phyloP scores from a whole-genome alignment of 2,888 invertebrate genomes.

The Conops quadrifasciatus region DNA sequence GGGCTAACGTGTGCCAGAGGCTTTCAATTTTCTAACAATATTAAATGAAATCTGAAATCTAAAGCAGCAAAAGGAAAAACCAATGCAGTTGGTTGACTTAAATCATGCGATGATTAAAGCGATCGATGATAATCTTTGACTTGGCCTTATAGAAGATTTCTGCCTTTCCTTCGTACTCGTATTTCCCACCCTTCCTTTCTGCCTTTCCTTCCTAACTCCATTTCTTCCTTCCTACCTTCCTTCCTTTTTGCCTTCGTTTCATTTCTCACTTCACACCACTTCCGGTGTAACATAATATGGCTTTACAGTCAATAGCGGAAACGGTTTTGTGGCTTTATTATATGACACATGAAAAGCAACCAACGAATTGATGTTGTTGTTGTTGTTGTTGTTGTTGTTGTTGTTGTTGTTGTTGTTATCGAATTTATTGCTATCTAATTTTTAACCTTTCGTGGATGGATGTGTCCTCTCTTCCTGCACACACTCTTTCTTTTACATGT shows the following conservation, averaged over 20 bases:
- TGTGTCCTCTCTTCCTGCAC: neutral
- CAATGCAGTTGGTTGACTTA: neutral
- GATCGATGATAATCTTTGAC: too few relatives aligned
- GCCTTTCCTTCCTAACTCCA: neutral
- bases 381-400: neutral
- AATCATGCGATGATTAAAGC: too few relatives aligned
- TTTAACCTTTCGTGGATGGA: neutral
- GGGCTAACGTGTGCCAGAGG: neutral
- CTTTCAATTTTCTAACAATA: neutral
- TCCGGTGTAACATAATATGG: neutral
- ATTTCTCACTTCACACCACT: neutral
- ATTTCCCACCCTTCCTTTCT: neutral
- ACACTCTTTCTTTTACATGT: neutral
- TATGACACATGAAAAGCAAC: slow-evolving; percentile 6
- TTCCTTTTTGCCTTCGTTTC: neutral
- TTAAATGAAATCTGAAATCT: neutral
- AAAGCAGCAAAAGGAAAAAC: neutral
- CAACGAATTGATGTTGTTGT: neutral
- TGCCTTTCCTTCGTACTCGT: neutral
- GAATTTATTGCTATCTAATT: neutral
- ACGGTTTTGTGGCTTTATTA: slow-evolving; percentile 25
- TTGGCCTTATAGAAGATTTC: neutral
- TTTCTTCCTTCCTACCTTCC: neutral
- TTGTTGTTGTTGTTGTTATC: neutral
- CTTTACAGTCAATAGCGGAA: slow-evolving; percentile 17